Base-by-base conservation (phyloP, 2,797 vertebrate genomes). In the Neoniphon sammara region DNA sequence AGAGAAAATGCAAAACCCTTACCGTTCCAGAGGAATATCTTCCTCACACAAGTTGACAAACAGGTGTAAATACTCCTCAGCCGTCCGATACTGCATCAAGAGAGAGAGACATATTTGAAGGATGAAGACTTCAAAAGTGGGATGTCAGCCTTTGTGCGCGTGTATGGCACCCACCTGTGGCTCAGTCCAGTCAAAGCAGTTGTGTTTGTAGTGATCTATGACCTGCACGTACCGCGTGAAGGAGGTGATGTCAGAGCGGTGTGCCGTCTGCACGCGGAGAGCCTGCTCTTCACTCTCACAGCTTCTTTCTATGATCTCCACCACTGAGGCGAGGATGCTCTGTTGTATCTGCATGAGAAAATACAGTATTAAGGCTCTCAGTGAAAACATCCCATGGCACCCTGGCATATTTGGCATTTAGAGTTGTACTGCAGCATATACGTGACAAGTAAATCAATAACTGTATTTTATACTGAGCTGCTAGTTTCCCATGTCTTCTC, bases 361-460 rank as follows among this genome's bases (percentile, higher is more conserved):
- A 12, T 3, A 42, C 11, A 42, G 39, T 42, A 11, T 11, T 4
- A 42, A 42, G 9, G 10, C 39, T 12, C 39, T 42, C 10, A 25
- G 23, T 25, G 23, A 20, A 11, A 47, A 49, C 62, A 57, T 1
- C 20, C 55, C 69, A 64, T 65, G 75, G 61, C 77, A 66, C 72
- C 53, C 78, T 82, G 79, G 85, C 81, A 27, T 27, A 2, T 27
- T 27, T 27, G 25, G 25, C 25, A 27, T 86, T 77, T 80, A 73
- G 82, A 55, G 61, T 36, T 80, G 67, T 60, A 70, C 57, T 21
- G 50, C 30, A 20, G 27, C 0, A 6, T 27, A 2, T 27, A 57
- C 70, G 78, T 80, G 78, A 84, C 68, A 82, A 59, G 75, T 39
- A 54, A 66, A 70, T 57, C 47, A 79, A 77, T 70, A 76, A 73